Evolutionary conservation across 2,797 vertebrate genomes (phyloP).

Genomic region (Malurus leucopterus): DNA sequence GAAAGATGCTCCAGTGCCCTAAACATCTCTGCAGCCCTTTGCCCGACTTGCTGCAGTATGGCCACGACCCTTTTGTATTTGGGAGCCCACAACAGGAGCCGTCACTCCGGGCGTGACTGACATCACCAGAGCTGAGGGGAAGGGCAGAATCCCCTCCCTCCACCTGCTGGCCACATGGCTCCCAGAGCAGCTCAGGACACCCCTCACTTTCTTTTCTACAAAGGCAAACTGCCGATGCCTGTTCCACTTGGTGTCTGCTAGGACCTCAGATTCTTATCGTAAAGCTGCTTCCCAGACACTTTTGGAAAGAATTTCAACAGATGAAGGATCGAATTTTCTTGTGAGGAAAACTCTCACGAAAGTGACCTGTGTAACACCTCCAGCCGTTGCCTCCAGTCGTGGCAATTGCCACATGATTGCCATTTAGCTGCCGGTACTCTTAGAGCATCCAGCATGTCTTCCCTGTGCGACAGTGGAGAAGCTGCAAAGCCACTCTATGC

Average conservation of each 20-base stretch:
- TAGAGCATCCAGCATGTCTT: background rate
- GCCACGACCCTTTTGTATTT: rapidly evolving
- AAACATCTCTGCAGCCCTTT: background rate
- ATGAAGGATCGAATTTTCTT: background rate
- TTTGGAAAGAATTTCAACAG: background rate
- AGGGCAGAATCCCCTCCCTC: background rate
- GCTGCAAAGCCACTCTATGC: background rate
- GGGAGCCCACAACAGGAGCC: background rate
- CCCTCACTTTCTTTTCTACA: background rate
- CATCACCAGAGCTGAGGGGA: rapidly evolving
- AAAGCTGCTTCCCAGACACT: background rate
- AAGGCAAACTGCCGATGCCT: background rate
- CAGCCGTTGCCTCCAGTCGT: background rate
- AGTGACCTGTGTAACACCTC: background rate
- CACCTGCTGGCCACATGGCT: rapidly evolving
- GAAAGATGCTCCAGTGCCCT: background rate
- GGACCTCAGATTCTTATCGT: background rate
- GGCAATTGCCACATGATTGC: background rate
- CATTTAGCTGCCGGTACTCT: background rate
- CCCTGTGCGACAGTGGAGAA: rapidly evolving
- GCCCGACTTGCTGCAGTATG: background rate
- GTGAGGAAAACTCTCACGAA: background rate
- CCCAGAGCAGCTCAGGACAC: background rate
- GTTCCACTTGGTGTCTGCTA: rapidly evolving
- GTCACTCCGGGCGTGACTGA: too few relatives aligned